Evolutionary conservation across 1,140 invertebrate species (phyloP), one percentile per base, ranked within the genome.

Genomic region (Odontomachus brunneus): DNA sequence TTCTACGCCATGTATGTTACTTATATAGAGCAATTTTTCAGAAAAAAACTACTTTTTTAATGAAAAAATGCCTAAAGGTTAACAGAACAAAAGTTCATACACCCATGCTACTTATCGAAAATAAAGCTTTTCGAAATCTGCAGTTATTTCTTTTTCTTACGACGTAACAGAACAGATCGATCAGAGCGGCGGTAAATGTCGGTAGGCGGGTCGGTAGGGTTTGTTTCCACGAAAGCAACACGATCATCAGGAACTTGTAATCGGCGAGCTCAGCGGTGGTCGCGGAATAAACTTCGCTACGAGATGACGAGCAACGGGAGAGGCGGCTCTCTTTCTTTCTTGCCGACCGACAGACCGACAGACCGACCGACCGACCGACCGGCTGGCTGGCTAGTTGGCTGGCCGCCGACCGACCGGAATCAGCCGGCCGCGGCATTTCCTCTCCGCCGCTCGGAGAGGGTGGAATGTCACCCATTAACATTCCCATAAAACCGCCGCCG

Each of bases 391-490:
- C 29, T 5, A 5, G 29, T 33, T 5, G 29, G 5, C 38, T 49
- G 65, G 17, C 15, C 17, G 57, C 1, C 55, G 62, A 55, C 15
- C 19, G 55, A 19, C 17, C 72, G 74, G 22, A 19, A 44, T 55
- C 15, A 59, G 65, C 59, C 29, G 29, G 19, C 59, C n/a, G n/a
- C n/a, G n/a, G n/a, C n/a, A n/a, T 87, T 84, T 49, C 29, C 22
- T 62, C 57, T 74, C 74, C 59, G 62, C 49, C 44, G 48, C 49
- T 19, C 55, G 53, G 85, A 82, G 51, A n/a, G 91, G 90, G 89
- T 91, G 90, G 91, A 92, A 92, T 92, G 91, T 92, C 91, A 92
- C 75, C 87, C 89, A 92, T 91, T 92, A 92, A 90, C 89, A 90
- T 91, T 92, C 90, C 87, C 89, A 91, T 91, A 89, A 92, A 92